phyloP scores from a whole-genome alignment of 2,888 invertebrate genomes.

The Linyphia triangularis region DNA sequence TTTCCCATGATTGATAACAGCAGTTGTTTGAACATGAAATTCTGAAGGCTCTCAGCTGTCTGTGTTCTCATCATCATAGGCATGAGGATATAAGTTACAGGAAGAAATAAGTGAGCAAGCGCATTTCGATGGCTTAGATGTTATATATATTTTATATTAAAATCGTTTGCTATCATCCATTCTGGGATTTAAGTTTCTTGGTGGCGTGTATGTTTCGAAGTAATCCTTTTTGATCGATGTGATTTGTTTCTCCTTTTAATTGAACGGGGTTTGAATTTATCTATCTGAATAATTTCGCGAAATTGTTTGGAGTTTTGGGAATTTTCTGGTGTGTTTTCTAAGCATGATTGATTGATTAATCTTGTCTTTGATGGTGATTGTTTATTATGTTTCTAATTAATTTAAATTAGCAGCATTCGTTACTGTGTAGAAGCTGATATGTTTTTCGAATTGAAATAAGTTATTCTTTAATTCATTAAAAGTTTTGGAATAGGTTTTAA shows the following conservation, averaged over 20 bases:
- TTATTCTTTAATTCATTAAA: too few relatives aligned
- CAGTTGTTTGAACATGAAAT: constrained; percentile 25
- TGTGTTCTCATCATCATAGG: not conserved
- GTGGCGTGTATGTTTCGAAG: not conserved
- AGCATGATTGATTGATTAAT: not conserved
- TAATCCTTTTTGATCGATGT: not conserved
- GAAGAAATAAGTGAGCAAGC: not conserved
- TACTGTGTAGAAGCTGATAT: too few relatives aligned
- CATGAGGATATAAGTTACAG: not conserved
- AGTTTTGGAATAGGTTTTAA: too few relatives aligned
- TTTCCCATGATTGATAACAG: constrained; percentile 25
- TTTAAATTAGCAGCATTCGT: too few relatives aligned
- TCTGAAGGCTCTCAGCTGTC: constrained; percentile 8
- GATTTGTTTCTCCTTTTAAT: not conserved
- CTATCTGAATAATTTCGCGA: not conserved
- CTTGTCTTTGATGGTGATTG: too few relatives aligned
- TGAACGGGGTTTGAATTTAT: not conserved
- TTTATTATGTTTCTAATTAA: too few relatives aligned
- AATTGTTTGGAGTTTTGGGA: not conserved
- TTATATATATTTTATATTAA: not conserved
- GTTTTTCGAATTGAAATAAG: too few relatives aligned
- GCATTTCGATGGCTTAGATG: not conserved
- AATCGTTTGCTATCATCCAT: not conserved
- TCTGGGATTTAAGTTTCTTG: not conserved
- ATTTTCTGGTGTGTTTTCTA: not conserved